A percentile compares a stretch with the other conserved stretches of the same genome.
phyloP scores from a whole-genome alignment of 2,888 invertebrate genomes.

The Scaeva pyrastri region DNA sequence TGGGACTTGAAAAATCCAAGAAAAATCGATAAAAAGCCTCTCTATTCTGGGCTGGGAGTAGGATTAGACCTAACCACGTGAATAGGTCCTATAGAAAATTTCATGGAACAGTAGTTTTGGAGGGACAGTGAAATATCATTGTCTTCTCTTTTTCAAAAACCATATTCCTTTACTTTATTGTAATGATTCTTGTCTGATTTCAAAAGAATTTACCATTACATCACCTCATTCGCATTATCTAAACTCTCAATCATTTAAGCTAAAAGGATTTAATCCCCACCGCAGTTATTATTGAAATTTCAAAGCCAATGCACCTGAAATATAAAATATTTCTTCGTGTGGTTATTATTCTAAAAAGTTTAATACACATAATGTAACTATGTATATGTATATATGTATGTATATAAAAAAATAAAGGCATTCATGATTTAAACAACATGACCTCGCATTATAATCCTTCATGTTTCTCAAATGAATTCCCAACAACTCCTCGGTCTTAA shows the following conservation, averaged over 20 bases:
- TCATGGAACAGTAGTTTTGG: too few relatives aligned
- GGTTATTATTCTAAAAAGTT: constrained; percentile 13
- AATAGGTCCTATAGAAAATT: too few relatives aligned
- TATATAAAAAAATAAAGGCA: neutral
- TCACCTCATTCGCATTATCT: neutral
- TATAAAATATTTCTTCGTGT: neutral
- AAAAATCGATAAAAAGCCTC: too few relatives aligned
- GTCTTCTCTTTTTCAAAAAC: too few relatives aligned
- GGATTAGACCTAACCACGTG: too few relatives aligned
- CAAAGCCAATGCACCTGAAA: neutral
- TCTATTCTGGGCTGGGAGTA: too few relatives aligned
- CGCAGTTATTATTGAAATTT: neutral
- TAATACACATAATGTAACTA: neutral
- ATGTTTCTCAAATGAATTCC: constrained; percentile 57
- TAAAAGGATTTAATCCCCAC: neutral
- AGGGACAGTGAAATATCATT: too few relatives aligned
- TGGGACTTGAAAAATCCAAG: too few relatives aligned
- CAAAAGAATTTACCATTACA: too few relatives aligned
- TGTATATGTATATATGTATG: too few relatives aligned
- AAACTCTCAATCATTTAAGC: neutral
- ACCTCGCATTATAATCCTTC: constrained; percentile 55
- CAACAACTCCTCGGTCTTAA: neutral
- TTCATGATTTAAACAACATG: constrained; percentile 42
- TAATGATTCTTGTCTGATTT: too few relatives aligned
- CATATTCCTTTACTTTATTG: too few relatives aligned